Evolutionary conservation across 2,113 vertebrate genomes (phyloP), one percentile per base, ranked within the genome.

Genomic region (Psettodes erumei): DNA sequence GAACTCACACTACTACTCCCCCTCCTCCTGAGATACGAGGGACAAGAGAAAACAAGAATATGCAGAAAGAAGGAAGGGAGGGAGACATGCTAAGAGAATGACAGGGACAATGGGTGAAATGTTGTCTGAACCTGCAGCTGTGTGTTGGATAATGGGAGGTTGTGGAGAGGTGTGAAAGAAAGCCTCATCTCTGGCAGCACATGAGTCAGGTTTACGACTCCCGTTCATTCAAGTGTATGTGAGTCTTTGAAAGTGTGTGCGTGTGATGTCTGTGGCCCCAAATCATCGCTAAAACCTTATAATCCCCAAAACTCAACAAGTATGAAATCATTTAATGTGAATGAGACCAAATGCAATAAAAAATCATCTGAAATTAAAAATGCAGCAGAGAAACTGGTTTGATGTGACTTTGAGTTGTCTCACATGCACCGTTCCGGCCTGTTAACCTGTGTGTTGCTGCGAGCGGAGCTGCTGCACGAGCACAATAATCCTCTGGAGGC

Each of bases 161-260:
- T 55, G 28, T 32, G 53, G 53, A 19, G 53, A 15, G 19, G 28
- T 19, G 53, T 54, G 51, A 42, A 13, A 63, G 19, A 32, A 62
- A 25, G 47, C 33, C 18, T 51, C 45, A 51, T 37, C 15, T 33
- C 32, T 38, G 21, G 43, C 30, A 48, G 12, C 28, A 25, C 43
- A 48, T 64, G 61, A 64, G 28, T 48, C 33, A 19, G 43, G 30
- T 64, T 62, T 21, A 63, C 40, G 42, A 63, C 16, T n/a, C 40
- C 13, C 15, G 50, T 25, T 28, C 13, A 4, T 25, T 21, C 27
- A 23, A 1, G 32, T 5, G 32, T 66, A 32, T 37, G 30, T 64
- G 11, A 48, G 13, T 38, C 42, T 28, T 13, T 40, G 50, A 32
- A 27, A 25, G 19, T n/a, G 15, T 50, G 21, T 25, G 43, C 23